Base-by-base conservation (phyloP, 2,113 vertebrate genomes). In the Phasianus colchicus region DNA sequence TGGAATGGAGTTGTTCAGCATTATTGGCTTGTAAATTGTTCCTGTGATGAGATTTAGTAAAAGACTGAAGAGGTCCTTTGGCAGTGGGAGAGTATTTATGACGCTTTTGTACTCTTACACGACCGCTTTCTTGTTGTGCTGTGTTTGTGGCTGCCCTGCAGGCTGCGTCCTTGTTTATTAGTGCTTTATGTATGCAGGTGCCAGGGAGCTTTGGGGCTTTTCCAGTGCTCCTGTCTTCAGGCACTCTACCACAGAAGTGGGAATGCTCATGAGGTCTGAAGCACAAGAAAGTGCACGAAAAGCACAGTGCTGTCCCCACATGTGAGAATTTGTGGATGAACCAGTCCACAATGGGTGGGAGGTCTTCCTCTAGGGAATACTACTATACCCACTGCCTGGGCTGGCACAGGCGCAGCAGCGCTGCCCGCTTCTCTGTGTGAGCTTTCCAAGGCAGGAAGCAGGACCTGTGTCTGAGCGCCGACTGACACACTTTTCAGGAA, bases 21-120 rank as follows among this genome's bases (percentile, higher is more conserved):
- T 95, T 95, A 76, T 96, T 86, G 90, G 90, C 93, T 93, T 94
- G 84, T 92, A 92, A 96, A 94, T 92, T 90, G 82, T 88, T 47
- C 95, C 94, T 85, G 72, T 90, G 88, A 87, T 92, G 93, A 91
- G 87, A 83, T 94, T 96, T 91, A 93, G 89, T 76, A 63, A 86
- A 94, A 96, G 91, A 85, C 82, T 82, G 89, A 96, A 85, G 77
- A 76, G 80, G 83, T 81, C 95, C 91, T 86, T 83, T 76, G 80
- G 90, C 88, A 91, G 80, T 84, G 54, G 64, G 83, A 79, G 91
- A 90, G 58, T 89, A 93, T 96, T 96, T 93, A 93, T 70, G 87
- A 40, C 48, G 72, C 92, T 91, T 77, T 88, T 89, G 76, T 63
- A 70, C 48, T 14, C 76, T 93, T 86, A 95, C 91, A 96, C 0